Conservation (phyloP, 1,140 invertebrate species). For the Drosophila navojoa region DNA sequence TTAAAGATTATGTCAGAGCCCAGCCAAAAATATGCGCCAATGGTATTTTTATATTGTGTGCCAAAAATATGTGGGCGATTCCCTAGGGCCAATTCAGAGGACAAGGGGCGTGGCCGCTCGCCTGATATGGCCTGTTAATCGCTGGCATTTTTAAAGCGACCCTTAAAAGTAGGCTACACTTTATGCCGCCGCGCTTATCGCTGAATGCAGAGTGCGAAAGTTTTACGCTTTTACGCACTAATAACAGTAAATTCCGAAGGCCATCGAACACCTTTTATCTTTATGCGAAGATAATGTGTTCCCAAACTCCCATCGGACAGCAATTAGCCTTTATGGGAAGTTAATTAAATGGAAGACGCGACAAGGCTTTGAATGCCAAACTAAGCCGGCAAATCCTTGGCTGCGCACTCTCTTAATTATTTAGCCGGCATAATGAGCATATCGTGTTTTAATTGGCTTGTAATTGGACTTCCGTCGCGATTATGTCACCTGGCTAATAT, state of each 20-base stretch:
- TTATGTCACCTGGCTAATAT: constrained; percentile 15
- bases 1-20: constrained; percentile 54
- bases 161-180: constrained; percentile 12
- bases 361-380: not conserved
- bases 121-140: constrained; percentile 10
- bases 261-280: too few relatives aligned
- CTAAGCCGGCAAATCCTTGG: constrained; percentile 28
- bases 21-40: constrained; percentile 42
- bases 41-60: constrained; percentile 50
- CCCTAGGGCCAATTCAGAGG: not conserved
- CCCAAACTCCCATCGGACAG: not conserved
- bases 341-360: constrained; percentile 18
- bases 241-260: constrained; percentile 37
- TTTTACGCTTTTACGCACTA: constrained; percentile 18
- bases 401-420: constrained; percentile 27
- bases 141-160: constrained; percentile 23
- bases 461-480: constrained; percentile 40
- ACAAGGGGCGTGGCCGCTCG: too few relatives aligned
- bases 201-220: constrained; percentile 24
- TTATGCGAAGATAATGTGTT: too few relatives aligned
- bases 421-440: constrained; percentile 44
- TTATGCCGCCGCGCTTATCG: constrained; percentile 22
- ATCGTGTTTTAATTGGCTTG: constrained; percentile 27
- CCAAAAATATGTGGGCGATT: constrained; percentile 18
- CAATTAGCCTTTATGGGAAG: constrained; percentile 30